Percentiles rank a stretch among this genome's conserved stretches.
Evolutionary conservation across 2,113 vertebrate species (phyloP).

Genomic region (Sturnus vulgaris): DNA sequence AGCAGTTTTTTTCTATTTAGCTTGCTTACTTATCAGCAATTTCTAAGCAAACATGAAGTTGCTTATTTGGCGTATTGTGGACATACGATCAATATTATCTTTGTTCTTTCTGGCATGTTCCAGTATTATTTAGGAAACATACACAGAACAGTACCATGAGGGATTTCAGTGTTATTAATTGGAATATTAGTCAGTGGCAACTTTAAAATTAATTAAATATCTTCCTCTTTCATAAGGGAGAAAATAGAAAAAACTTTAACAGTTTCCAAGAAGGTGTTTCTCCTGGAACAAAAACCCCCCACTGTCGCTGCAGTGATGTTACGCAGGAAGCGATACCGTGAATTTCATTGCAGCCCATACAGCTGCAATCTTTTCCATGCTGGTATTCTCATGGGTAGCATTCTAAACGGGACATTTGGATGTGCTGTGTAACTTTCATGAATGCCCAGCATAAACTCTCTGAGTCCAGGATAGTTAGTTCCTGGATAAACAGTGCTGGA

Average conservation of each 20-base stretch:
- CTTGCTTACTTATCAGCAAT: background rate
- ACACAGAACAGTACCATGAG: background rate
- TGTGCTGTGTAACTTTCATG: background rate
- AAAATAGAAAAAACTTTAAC: background rate
- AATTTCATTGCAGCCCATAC: background rate
- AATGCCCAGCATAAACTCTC: background rate
- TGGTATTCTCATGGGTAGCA: background rate
- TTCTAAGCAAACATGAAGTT: background rate
- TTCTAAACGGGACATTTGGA: background rate
- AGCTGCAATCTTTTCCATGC: background rate
- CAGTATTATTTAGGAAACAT: background rate
- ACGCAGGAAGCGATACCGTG: fast-evolving
- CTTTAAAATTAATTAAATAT: background rate
- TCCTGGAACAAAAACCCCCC: background rate
- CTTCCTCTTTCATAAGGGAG: background rate
- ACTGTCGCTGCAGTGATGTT: background rate
- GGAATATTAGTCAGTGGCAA: background rate
- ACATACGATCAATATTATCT: background rate
- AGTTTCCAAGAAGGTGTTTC: background rate
- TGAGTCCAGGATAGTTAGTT: background rate
- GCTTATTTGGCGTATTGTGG: background rate
- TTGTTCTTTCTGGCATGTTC: background rate
- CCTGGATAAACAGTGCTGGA: background rate
- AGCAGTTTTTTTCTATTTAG: background rate
- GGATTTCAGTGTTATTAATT: background rate